Evolutionary conservation across 2,113 vertebrate genomes (phyloP).

Genomic region (Lethenteron camtschaticum): DNA sequence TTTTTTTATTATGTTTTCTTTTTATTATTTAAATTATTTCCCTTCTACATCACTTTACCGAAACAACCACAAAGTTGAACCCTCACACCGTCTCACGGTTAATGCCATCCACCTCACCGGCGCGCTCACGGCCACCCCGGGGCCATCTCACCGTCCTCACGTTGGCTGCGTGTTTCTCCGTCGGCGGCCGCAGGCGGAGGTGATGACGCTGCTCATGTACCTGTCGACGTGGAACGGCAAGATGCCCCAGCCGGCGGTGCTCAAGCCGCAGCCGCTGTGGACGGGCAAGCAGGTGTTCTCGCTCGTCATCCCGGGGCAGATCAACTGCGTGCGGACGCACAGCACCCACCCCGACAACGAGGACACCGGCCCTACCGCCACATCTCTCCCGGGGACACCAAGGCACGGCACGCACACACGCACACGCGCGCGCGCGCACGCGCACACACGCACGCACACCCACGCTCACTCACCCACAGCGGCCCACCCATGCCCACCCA

Average conservation of each 20-base stretch:
- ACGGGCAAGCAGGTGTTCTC: slow-evolving; percentile 89
- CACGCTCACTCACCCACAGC: no score
- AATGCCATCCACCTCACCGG: no score
- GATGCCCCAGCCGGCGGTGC: slow-evolving; percentile 67
- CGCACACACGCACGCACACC: slow-evolving; percentile 11
- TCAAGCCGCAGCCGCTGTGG: slow-evolving; percentile 79
- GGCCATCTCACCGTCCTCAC: no score
- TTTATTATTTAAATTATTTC: no score
- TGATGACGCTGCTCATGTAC: slow-evolving; percentile 94
- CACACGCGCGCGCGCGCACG: slow-evolving; percentile 10
- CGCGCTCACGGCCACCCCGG: no score
- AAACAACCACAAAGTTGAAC: no score
- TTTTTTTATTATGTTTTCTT: no score
- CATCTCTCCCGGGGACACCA: slow-evolving; percentile 90
- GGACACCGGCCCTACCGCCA: slow-evolving; percentile 81
- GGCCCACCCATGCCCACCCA: no score
- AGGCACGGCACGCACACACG: slow-evolving; percentile 27
- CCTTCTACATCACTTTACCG: no score
- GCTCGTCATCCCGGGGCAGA: slow-evolving; percentile 84
- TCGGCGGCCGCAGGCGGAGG: slow-evolving; percentile 36
- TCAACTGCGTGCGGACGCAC: slow-evolving; percentile 83
- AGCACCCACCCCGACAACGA: slow-evolving; percentile 89
- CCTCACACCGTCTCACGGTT: no score
- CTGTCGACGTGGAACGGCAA: slow-evolving; percentile 88
- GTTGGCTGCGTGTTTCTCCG: not conserved